Evolutionary conservation across 2,797 vertebrate genomes (phyloP).

Genomic region (Delichon dasypus): DNA sequence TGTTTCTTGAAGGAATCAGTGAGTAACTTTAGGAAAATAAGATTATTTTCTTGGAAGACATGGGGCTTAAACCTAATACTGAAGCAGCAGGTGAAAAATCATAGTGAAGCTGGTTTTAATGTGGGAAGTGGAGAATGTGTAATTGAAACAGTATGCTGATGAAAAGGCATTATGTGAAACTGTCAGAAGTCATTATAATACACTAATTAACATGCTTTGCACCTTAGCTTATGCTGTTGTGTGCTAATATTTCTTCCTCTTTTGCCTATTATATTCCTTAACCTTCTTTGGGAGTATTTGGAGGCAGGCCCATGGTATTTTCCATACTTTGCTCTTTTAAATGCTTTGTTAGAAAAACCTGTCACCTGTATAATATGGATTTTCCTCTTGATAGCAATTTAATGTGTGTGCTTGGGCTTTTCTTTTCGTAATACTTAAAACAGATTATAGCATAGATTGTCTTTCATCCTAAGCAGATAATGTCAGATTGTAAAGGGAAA

Average conservation of each 20-base stretch:
- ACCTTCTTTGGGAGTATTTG: constrained; percentile 35
- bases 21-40: constrained; percentile 55
- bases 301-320: not conserved
- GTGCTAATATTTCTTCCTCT: constrained; percentile 58
- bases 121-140: constrained; percentile 58
- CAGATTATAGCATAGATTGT: not conserved
- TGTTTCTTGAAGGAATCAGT: constrained; percentile 24
- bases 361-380: not conserved
- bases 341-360: not conserved
- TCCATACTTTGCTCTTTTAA: not conserved
- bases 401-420: not conserved
- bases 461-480: constrained; percentile 3
- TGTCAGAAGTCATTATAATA: constrained; percentile 71
- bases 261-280: constrained; percentile 35
- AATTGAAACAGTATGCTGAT: constrained; percentile 74
- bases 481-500: not conserved
- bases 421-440: constrained; percentile 4
- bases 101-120: constrained; percentile 59
- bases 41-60: constrained; percentile 16
- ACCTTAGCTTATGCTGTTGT: constrained; percentile 39
- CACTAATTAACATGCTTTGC: constrained; percentile 62
- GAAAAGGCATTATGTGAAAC: constrained; percentile 65
- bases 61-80: constrained; percentile 56
- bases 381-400: constrained; percentile 30
- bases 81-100: constrained; percentile 64